phyloP scores from a whole-genome alignment of 2,888 invertebrate species.

The Meiosimyza platycephala region DNA sequence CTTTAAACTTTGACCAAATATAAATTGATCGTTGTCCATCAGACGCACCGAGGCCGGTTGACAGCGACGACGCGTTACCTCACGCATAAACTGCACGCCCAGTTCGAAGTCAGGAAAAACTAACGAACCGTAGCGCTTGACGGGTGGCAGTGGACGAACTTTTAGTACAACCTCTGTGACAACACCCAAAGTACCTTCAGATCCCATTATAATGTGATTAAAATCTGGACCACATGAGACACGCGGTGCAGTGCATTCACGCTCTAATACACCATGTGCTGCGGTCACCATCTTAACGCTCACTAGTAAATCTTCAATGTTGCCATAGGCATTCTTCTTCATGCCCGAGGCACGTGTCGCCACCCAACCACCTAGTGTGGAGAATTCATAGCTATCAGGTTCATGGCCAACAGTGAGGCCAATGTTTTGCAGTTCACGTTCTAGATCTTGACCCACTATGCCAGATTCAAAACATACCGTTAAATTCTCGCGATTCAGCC shows the following conservation, averaged over 20 bases:
- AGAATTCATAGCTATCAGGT: constrained; percentile 98
- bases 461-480: constrained; percentile 89
- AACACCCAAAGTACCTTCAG: constrained; percentile 96
- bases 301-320: constrained; percentile 95
- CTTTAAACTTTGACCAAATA: constrained; percentile 87
- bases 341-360: constrained; percentile 97
- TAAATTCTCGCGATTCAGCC: constrained; percentile 89
- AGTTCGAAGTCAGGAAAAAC: constrained; percentile 93
- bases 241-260: constrained; percentile 85
- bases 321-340: constrained; percentile 99
- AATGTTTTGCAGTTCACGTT: constrained; percentile 80
- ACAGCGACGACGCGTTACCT: constrained; percentile 82
- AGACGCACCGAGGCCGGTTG: constrained; percentile 96
- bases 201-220: constrained; percentile 88
- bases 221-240: constrained; percentile 96
- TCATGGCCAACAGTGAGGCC: constrained; percentile 96
- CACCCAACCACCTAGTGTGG: constrained; percentile 97
- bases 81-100: constrained; percentile 90
- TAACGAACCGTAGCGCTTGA: constrained; percentile 90
- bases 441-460: constrained; percentile 94
- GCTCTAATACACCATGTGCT: constrained; percentile 84
- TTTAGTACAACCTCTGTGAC: constrained; percentile 92
- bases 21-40: constrained; percentile 98
- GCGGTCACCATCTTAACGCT: constrained; percentile 90
- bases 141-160: constrained; percentile 86